Base-by-base conservation (phyloP, 2,797 vertebrate species). In the Semaprochilodus insignis region DNA sequence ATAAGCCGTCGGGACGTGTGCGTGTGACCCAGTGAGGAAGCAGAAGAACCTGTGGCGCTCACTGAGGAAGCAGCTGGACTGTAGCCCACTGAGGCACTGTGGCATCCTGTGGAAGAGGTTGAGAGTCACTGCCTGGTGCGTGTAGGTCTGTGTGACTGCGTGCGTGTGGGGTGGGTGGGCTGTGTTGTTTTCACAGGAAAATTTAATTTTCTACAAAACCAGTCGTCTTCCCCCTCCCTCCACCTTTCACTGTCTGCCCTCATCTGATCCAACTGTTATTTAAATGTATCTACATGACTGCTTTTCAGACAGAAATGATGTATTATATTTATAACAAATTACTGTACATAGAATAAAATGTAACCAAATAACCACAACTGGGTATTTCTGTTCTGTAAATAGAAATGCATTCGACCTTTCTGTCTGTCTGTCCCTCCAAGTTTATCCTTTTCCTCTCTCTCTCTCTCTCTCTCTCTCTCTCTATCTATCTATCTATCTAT, bases 251-350 rank as follows among this genome's bases (percentile, higher is more conserved):
- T 93, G 94, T 93, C 94, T 94, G 52, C 94, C 94, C 94, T 93
- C 90, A 93, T 91, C 89, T 95, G 89, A 93, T 94, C 89, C 85
- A 95, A 91, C 93, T 95, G 94, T 96, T 96, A 93, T 95, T 95
- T 95, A 93, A 92, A 93, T 96, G 94, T 95, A 94, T 94, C 91
- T 93, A 93, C 93, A 94, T 92, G 90, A 95, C 93, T 93, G 95
- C 94, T 96, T 97, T 97, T 97, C 94, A 95, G 95, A 92, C 44
- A 83, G 74, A 97, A 96, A 96, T 90, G 19, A 89, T 97, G 96
- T 97, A 98, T 96, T 97, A 98, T 99, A 99, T 99, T 99, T 98
- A 97, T 98, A 97, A 97, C 95, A 96, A 96, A 96, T 96, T 93
- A 94, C 93, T 98, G 97, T 98, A 97, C 95, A 98, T 99, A 98